A percentile compares a stretch with the other conserved stretches of the same genome.
These are phyloP conservation scores for Lysandra bellargus DNA, from an alignment of 2,888 invertebrate genomes.

Conservation along the genomic window DNA sequence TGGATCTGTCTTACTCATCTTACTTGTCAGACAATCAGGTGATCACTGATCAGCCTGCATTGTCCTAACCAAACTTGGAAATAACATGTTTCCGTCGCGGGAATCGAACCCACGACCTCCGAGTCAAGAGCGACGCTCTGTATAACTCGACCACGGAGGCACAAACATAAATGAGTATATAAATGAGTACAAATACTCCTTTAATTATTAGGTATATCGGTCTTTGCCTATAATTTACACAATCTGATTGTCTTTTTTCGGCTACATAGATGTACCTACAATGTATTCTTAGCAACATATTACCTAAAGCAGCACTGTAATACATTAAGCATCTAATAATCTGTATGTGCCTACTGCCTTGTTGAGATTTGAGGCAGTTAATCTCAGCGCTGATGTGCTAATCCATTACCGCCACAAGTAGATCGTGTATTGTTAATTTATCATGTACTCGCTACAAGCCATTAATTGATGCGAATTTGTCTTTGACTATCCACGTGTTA, in stretches of 20 bases:
- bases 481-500: slow-evolving; percentile 14
- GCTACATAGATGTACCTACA: not conserved
- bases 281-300: not conserved
- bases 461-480: slow-evolving; percentile 27
- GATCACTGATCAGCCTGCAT: no score
- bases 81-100: no score
- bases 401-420: slow-evolving; percentile 60
- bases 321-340: slow-evolving; percentile 42
- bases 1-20: no score
- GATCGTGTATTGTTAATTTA: slow-evolving; percentile 44
- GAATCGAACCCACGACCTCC: no score
- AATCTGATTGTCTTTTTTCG: not conserved
- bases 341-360: slow-evolving; percentile 43
- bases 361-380: slow-evolving; percentile 52
- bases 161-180: no score
- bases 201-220: no score
- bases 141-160: no score
- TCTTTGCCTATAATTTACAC: no score
- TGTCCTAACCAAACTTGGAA: no score
- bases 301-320: slow-evolving; percentile 34
- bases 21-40: no score
- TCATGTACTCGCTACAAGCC: slow-evolving; percentile 15
- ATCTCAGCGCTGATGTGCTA: slow-evolving; percentile 58
- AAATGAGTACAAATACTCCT: no score
- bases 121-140: no score